Percentiles rank a stretch among this genome's conserved stretches.
Conservation (phyloP, 1,140 invertebrate species). For the Gryllus bimaculatus region DNA sequence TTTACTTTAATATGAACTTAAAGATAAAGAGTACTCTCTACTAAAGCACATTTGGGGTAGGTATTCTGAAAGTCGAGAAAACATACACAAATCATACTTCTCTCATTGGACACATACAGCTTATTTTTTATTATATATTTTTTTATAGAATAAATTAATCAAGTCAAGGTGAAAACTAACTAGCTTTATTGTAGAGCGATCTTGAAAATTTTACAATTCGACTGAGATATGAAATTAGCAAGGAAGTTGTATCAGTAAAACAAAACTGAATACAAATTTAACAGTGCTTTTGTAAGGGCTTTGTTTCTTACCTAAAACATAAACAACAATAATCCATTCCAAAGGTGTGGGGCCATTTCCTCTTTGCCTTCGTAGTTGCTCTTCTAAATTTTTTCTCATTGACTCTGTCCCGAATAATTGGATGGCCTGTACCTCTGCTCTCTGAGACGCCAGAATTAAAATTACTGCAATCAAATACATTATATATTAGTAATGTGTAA, state of each 20-base stretch:
- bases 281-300: not conserved
- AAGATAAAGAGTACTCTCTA: too few species aligned
- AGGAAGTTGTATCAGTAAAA: not conserved
- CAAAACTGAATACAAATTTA: not conserved
- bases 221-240: not conserved
- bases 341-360: slow-evolving; percentile 68
- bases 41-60: too few species aligned
- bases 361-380: slow-evolving; percentile 55
- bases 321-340: slow-evolving; percentile 66
- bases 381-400: slow-evolving; percentile 47
- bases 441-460: slow-evolving; percentile 75
- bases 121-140: too few species aligned
- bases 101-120: too few species aligned
- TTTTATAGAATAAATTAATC: too few species aligned
- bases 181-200: too few species aligned
- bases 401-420: slow-evolving; percentile 57
- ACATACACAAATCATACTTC: too few species aligned
- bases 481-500: too few species aligned
- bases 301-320: slow-evolving; percentile 54
- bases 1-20: too few species aligned
- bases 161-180: too few species aligned
- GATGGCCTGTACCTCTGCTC: slow-evolving; percentile 65
- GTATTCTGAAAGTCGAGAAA: too few species aligned
- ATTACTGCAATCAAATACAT: slow-evolving; percentile 46
- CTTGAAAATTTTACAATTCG: too few species aligned